Base-by-base conservation (phyloP, 2,888 invertebrate genomes). In the Caenorhabditis auriculariae region DNA sequence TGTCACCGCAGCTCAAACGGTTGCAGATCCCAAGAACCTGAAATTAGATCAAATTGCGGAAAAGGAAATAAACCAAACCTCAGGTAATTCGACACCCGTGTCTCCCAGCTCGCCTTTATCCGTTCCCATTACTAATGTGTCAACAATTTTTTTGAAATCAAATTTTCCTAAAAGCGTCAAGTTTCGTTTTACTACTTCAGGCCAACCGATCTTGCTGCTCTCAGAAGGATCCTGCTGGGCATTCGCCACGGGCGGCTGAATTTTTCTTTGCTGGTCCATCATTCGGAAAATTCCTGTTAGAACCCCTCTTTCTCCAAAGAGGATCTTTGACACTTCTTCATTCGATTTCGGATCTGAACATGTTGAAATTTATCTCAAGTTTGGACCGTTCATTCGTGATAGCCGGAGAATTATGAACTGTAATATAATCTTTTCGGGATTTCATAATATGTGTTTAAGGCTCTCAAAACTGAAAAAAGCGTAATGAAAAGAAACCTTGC, bases 21-120 rank as follows among this genome's bases (percentile, higher is more conserved):
- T 79, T 76, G 51, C 79, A 79, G 43, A 79, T 74, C 17, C 79
- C 79, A 6, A 79, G 51, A 48, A 79, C 75, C 51, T 65, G 51
- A 35, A 53, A 52, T 32, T 5, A 21, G n/a, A 6, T 24, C 6
- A 1, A 37, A 43, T n/a, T n/a, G n/a, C n/a, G n/a, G n/a, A n/a
- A n/a, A n/a, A n/a, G n/a, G n/a, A n/a, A n/a, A n/a, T 19, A 19
- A n/a, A 9, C 4, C 38, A 17, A 26, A 58, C 65, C 54, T 74
- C 74, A 4, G 79, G 79, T 21, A 79, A 51, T 55, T 80, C 79
- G 0, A 73, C 74, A 24, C 72, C 67, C 28, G 76, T 72, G 47
- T 79, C 78, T 21, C 77, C 79, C 35, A 79, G 66, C 43, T 77
- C 67, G 23, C 75, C 75, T 51, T 70, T 72, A 15, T 76, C 61